A percentile compares a stretch with the other conserved stretches of the same genome.
phyloP scores from a whole-genome alignment of 2,888 invertebrate species.

The Aradus depressus region DNA sequence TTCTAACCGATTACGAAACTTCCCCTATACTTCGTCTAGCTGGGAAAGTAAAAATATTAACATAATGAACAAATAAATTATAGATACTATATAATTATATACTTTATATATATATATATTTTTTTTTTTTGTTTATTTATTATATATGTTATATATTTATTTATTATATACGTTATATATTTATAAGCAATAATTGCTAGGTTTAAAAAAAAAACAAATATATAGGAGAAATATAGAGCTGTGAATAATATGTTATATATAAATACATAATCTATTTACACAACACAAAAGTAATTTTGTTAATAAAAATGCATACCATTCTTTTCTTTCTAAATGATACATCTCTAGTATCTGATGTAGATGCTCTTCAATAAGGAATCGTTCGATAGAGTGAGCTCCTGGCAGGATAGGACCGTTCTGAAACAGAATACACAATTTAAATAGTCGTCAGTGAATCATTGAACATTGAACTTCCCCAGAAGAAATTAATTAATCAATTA shows the following conservation, averaged over 20 bases:
- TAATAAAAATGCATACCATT: constrained; percentile 51
- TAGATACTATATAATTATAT: no score
- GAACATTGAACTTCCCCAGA: no score
- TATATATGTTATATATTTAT: no score
- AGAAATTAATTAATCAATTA: no score
- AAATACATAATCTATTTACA: not conserved
- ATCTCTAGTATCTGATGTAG: constrained; percentile 85
- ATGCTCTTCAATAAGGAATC: constrained; percentile 96
- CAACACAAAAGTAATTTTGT: not conserved
- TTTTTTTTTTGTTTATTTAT: no score
- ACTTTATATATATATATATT: no score
- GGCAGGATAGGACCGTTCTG: constrained; percentile 63
- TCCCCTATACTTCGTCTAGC: no score
- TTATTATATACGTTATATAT: not conserved
- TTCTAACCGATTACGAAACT: no score
- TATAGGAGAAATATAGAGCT: not conserved
- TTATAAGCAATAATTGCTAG: not conserved
- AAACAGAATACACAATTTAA: no score
- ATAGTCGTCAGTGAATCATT: no score
- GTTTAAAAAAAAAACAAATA: constrained; percentile 4
- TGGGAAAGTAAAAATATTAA: no score
- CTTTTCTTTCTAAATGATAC: constrained; percentile 79
- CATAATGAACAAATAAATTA: no score
- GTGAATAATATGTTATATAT: constrained; percentile 6
- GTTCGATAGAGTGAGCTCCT: constrained; percentile 92